Percentiles rank a stretch among this genome's conserved stretches.
Evolutionary conservation across 2,797 vertebrate genomes (phyloP).

Genomic region (Aeoliscus strigatus): DNA sequence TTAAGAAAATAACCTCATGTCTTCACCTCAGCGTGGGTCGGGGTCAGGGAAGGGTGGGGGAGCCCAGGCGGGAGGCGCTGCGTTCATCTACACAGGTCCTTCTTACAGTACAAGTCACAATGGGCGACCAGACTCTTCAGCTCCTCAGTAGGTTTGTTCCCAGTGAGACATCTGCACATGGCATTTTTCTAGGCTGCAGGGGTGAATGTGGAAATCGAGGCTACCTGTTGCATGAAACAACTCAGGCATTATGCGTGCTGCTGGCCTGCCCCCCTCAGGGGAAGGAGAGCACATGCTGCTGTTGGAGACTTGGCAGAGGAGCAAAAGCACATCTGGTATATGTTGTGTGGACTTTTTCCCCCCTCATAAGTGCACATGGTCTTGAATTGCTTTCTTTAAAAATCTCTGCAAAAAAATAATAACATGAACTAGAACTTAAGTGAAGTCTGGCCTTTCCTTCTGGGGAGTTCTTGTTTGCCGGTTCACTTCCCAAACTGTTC

Average conservation of each 20-base stretch:
- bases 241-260: conserved; percentile 69
- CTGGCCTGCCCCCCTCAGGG: conserved; percentile 60
- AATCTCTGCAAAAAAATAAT: conserved; percentile 33
- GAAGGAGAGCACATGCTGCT: conserved; percentile 55
- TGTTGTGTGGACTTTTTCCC: conserved; percentile 53
- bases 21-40: conserved; percentile 43
- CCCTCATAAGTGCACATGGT: conserved; percentile 60
- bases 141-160: conserved; percentile 35
- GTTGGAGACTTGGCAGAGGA: conserved; percentile 66
- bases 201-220: conserved; percentile 55
- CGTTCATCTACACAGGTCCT: conserved; percentile 50
- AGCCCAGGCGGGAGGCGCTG: conserved; percentile 5
- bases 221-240: conserved; percentile 76
- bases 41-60: conserved; percentile 28
- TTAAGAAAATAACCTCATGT: conserved; percentile 66
- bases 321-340: conserved; percentile 74
- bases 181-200: conserved; percentile 37
- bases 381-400: conserved; percentile 49
- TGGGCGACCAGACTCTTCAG: conserved; percentile 31
- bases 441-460: conserved; percentile 36
- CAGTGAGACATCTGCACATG: conserved; percentile 35
- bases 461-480: conserved; percentile 29
- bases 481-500: conserved; percentile 35
- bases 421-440: conserved; percentile 31
- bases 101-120: conserved; percentile 63